Evolutionary conservation across 37 sponge, comb jelly and placozoan genomes (phyloP), one percentile per base, ranked within the genome.

Genomic region (Bolinopsis microptera): DNA sequence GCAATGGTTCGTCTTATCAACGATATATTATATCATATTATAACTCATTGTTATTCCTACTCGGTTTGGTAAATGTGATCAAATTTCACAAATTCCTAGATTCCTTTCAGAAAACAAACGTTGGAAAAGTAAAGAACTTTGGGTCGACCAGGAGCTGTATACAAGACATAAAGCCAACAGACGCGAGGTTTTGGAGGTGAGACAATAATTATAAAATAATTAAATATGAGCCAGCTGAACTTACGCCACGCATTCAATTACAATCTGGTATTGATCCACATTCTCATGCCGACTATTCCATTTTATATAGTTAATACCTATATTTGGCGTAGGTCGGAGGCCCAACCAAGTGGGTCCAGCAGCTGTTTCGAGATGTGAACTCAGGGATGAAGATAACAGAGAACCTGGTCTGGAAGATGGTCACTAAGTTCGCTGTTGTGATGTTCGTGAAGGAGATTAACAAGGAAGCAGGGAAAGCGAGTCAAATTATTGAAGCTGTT

Each of bases 321-420:
- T n/a, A n/a, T n/a, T n/a, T n/a, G n/a, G n/a, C n/a, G n/a, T n/a
- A 72, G 75, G 75, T 72, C 5, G 75, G 75, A 3, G 75, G 75
- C 75, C 75, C 75, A 28, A 24, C 75, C 5, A n/a, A 8, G n/a
- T 72, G 75, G 75, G 31, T 72, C 3, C 75, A 72, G 26, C 75
- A 72, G 26, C 75, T 72, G 13, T 72, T 72, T 28, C 26, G 31
- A 28, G 31, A n/a, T 21, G 75, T 72, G 18, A 72, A 72, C 75
- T 30, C 31, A 23, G 75, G 75, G 75, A 72, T 72, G 75, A 72
- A 72, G 75, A 28, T 72, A 30, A 72, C 75, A 21, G 75, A 72
- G 75, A 72, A 72, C 26, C 75, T 72, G 5, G 75, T 72, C 5
- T 72, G 75, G 75, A 72, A 72, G 75, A 72, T 72, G 75, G 75